phyloP scores from a whole-genome alignment of 2,797 vertebrate genomes.

The Pelodytes ibericus region DNA sequence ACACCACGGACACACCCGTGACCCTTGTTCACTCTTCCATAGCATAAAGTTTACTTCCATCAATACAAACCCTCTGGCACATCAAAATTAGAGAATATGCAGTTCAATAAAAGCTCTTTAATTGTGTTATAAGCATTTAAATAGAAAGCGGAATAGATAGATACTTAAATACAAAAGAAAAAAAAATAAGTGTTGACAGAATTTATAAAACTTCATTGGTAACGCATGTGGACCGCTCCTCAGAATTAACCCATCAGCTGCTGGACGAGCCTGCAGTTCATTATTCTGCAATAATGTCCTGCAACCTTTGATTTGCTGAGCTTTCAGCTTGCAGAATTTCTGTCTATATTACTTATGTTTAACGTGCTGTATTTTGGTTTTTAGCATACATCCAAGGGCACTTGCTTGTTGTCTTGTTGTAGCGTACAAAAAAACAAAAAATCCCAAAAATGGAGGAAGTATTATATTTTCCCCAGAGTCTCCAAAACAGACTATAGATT shows the following conservation, averaged over 20 bases:
- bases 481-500: constrained; percentile 11
- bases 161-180: constrained; percentile 42
- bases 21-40: background rate
- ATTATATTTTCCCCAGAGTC: background rate
- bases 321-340: too few species aligned
- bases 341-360: background rate
- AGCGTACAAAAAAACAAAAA: background rate
- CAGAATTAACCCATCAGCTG: too few species aligned
- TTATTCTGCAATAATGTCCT: too few species aligned
- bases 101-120: constrained; percentile 40
- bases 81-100: constrained; percentile 10
- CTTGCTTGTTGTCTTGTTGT: background rate
- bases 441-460: background rate
- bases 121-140: constrained; percentile 42
- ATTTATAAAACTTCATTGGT: background rate
- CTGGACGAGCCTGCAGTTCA: too few species aligned
- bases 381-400: background rate
- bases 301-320: too few species aligned
- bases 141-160: constrained; percentile 34
- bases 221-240: background rate
- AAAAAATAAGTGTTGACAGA: constrained; percentile 13
- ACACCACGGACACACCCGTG: too few species aligned
- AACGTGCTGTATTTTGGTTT: background rate
- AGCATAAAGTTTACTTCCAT: background rate
- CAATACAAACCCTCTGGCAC: background rate